Base-by-base conservation (phyloP, 1,140 invertebrate genomes). In the Drosophila grimshawi region DNA sequence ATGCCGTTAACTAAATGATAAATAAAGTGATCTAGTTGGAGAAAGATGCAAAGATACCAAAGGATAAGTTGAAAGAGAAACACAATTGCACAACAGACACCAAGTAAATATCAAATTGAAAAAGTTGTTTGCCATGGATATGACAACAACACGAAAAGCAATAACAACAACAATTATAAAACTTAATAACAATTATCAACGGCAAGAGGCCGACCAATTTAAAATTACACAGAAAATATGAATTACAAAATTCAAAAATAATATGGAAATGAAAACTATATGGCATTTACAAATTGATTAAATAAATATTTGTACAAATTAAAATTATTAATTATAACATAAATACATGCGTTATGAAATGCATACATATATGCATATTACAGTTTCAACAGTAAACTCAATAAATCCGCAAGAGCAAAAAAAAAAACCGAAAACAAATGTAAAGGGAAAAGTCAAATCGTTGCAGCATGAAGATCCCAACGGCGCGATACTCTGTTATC, bases 51-150 rank as follows among this genome's bases (percentile, higher is more conserved):
- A 19, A 19, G 19, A 19, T 19, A 19, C n/a, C 10, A 7, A 46
- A 63, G 59, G 60, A 70, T 70, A 43, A 63, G 35, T 6, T 35
- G 11, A n/a, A 49, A 29, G 51, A 51, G 33, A 51, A 33, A 43
- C 10, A 43, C 10, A 43, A 27, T 41, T 48, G 51, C 0, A 19
- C 11, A 30, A 37, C 19, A n/a, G 11, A 69, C 37, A 66, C 32
- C 19, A 53, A 65, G 5, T 48, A 39, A 73, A 71, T 72, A 68
- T 51, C 68, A 57, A 71, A 62, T 43, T 51, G 52, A 69, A 81
- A 82, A 83, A 83, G 81, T 73, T 61, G 81, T 80, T 83, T 83
- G 67, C 81, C 81, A 73, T 83, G 80, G 80, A 62, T 75, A 82
- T 46, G 57, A 71, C 80, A 82, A 76, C 77, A 71, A 74, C 78